Percentiles rank a stretch among this genome's conserved stretches.
These are phyloP conservation scores for Channa argus DNA, from an alignment of 2,113 vertebrate genomes.

Conservation along the genomic window DNA sequence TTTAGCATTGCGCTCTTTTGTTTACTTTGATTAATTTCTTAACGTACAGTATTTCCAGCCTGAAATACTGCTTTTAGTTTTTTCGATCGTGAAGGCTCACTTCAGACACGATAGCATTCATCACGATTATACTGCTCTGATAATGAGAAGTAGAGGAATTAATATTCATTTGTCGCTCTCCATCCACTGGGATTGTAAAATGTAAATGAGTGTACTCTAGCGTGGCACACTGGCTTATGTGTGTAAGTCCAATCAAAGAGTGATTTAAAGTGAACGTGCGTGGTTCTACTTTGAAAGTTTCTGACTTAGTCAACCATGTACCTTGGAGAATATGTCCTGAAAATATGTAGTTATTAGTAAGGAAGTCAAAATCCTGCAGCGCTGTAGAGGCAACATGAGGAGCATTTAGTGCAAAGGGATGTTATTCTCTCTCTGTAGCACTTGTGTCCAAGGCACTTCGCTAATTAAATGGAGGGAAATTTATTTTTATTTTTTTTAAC, in stretches of 20 bases:
- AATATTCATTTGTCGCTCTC: conserved; percentile 71
- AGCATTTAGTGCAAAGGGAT: conserved; percentile 27
- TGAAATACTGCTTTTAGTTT: conserved; percentile 28
- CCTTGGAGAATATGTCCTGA: conserved; percentile 15
- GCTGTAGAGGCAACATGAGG: conserved; percentile 18
- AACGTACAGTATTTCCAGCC: background rate
- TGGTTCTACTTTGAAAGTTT: conserved; percentile 21
- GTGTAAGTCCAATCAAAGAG: conserved; percentile 42
- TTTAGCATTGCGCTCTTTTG: background rate
- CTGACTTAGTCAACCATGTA: conserved; percentile 14
- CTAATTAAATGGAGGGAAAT: conserved; percentile 48
- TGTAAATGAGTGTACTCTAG: conserved; percentile 59
- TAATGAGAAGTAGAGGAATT: conserved; percentile 73
- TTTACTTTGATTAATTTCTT: conserved; percentile 4
- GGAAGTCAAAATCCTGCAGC: conserved; percentile 8
- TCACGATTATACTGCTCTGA: conserved; percentile 65
- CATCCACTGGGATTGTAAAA: conserved; percentile 48
- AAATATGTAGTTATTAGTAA: conserved; percentile 13
- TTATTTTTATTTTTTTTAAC: conserved; percentile 33
- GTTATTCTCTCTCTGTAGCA: conserved; percentile 29
- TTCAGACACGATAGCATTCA: conserved; percentile 53
- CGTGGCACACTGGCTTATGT: conserved; percentile 30
- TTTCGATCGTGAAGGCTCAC: conserved; percentile 51
- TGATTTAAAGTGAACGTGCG: conserved; percentile 39
- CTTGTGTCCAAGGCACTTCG: conserved; percentile 38